Percentiles rank a stretch among this genome's conserved stretches.
Conservation (phyloP, 2,888 invertebrate genomes). For the Hartigia nigra region DNA sequence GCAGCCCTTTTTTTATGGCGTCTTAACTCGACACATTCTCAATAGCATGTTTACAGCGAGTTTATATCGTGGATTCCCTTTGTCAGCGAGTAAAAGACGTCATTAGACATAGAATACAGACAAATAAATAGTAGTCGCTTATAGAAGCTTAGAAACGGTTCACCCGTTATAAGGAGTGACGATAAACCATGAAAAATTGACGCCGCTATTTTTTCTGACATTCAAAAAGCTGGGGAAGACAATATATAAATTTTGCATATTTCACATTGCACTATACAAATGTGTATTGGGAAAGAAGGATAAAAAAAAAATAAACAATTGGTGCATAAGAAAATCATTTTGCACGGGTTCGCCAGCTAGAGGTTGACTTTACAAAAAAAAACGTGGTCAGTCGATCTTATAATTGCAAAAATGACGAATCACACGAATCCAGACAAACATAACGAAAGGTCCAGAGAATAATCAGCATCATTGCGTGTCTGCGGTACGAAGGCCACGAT, state of each 20-base stretch:
- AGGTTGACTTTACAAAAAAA: background rate
- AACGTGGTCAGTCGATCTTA: background rate
- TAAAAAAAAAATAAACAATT: background rate
- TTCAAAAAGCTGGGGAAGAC: background rate
- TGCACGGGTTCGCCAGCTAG: background rate
- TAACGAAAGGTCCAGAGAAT: background rate
- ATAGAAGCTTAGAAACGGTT: background rate
- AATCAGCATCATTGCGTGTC: background rate
- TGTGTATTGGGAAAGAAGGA: background rate
- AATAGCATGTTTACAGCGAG: background rate
- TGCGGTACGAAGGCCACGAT: background rate
- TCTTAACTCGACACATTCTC: background rate
- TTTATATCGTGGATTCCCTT: background rate
- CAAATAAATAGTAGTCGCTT: background rate
- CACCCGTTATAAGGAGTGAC: background rate
- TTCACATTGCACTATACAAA: background rate
- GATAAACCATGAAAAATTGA: background rate
- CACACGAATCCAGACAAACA: background rate
- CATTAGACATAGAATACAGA: background rate
- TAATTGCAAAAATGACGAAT: background rate
- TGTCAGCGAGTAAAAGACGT: background rate
- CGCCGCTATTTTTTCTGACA: background rate
- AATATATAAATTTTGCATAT: background rate
- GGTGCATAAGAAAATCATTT: background rate
- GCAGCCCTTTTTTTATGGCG: background rate